phyloP scores from a whole-genome alignment of 2,113 vertebrate species.

The Microcebus ravelobensis region DNA sequence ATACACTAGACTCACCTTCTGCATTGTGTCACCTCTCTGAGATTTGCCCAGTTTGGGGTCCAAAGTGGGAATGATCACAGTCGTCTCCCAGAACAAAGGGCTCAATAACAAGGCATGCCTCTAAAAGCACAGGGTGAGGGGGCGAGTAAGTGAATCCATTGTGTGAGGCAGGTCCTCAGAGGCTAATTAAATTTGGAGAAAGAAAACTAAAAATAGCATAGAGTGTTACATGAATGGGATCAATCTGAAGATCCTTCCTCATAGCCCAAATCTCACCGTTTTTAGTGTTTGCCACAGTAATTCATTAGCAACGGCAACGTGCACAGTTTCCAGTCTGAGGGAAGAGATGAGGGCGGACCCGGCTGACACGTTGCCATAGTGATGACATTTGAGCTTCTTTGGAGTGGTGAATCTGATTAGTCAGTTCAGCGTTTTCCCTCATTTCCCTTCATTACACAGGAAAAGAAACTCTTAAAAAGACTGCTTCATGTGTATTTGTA shows the following conservation, averaged over 20 bases:
- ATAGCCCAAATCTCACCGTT: not conserved
- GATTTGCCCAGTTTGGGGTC: not conserved
- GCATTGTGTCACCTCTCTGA: not conserved
- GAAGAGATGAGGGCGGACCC: conserved; percentile 34
- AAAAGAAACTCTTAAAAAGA: conserved; percentile 17
- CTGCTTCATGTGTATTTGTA: conserved; percentile 3
- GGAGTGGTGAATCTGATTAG: conserved; percentile 67
- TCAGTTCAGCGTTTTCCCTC: conserved; percentile 42
- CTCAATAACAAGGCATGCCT: not conserved
- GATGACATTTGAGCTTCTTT: conserved; percentile 76
- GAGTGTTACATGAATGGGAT: not conserved
- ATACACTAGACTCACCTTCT: not conserved
- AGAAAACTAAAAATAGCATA: not conserved
- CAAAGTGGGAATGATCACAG: not conserved
- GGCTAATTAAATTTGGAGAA: conserved; percentile 47
- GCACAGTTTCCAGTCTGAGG: not conserved
- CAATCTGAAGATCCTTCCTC: not conserved
- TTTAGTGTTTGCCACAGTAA: conserved; percentile 19
- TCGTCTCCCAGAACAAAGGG: conserved; percentile 54
- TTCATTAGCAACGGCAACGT: not conserved
- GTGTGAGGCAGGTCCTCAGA: not conserved
- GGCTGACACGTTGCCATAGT: conserved; percentile 71
- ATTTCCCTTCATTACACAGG: conserved; percentile 45
- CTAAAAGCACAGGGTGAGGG: not conserved
- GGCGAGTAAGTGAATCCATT: not conserved